A percentile compares a stretch with the other conserved stretches of the same genome.
These are phyloP conservation scores for Epinotia bilunana DNA, from an alignment of 2,888 invertebrate species.

Conservation along the genomic window DNA sequence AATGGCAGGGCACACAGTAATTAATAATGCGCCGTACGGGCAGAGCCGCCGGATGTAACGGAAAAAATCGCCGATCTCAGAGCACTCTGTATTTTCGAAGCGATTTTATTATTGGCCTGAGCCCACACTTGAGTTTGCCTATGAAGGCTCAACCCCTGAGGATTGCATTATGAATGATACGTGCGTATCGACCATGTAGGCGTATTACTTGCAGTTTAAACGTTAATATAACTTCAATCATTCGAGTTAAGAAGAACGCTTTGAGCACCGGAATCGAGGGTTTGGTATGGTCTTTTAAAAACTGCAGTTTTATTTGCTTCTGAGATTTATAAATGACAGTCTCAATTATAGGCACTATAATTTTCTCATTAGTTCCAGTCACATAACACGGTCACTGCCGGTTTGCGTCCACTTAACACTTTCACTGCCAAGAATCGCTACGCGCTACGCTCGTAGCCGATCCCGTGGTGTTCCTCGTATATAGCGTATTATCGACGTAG, in stretches of 20 bases:
- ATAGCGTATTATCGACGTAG: too few species aligned
- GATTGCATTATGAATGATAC: constrained; percentile 41
- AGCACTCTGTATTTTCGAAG: constrained; percentile 67
- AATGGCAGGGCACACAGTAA: constrained; percentile 75
- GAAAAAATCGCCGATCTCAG: constrained; percentile 78
- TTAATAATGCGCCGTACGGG: constrained; percentile 76
- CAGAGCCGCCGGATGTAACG: constrained; percentile 71
- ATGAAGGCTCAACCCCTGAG: constrained; percentile 50
- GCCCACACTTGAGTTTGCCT: constrained; percentile 58
- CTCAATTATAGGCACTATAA: background rate
- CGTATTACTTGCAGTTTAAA: constrained; percentile 8
- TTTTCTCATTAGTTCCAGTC: background rate
- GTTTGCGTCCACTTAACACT: background rate
- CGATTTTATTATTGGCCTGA: constrained; percentile 63
- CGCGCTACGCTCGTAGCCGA: too few species aligned
- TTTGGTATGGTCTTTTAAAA: background rate
- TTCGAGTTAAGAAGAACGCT: background rate
- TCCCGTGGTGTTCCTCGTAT: too few species aligned
- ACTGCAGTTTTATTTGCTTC: background rate
- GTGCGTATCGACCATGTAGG: background rate
- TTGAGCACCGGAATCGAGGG: background rate
- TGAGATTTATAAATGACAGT: background rate
- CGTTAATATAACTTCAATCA: constrained; percentile 8
- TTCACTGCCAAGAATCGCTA: too few species aligned
- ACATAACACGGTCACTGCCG: background rate